phyloP scores from a whole-genome alignment of 2,888 invertebrate species.

The Blastobasis adustella region DNA sequence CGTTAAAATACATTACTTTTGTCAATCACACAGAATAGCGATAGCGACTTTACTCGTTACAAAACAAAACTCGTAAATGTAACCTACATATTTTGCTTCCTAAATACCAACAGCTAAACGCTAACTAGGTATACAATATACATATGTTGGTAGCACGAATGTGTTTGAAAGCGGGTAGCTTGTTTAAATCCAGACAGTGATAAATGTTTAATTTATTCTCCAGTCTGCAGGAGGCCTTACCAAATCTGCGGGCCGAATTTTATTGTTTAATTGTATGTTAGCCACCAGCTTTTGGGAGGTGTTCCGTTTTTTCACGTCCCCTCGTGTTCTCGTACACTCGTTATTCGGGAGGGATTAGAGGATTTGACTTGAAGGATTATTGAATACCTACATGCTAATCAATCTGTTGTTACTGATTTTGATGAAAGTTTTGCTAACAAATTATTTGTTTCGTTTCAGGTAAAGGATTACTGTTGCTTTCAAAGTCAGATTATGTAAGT shows the following conservation, averaged over 20 bases:
- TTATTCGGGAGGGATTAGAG: background rate
- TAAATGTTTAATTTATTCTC: constrained; percentile 64
- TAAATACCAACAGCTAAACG: too few relatives aligned
- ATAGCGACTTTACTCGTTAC: too few relatives aligned
- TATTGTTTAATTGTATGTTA: constrained; percentile 41
- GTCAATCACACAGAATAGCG: too few relatives aligned
- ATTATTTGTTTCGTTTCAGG: background rate
- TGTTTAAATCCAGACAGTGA: constrained; percentile 54
- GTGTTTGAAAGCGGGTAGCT: constrained; percentile 38
- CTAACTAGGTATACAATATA: too few relatives aligned
- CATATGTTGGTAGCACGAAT: constrained; percentile 1
- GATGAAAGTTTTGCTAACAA: too few relatives aligned
- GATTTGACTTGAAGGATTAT: background rate
- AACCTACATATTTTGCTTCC: too few relatives aligned
- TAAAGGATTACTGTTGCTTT: background rate
- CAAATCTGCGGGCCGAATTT: constrained; percentile 43
- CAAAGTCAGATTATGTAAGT: too few relatives aligned
- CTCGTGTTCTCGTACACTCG: background rate
- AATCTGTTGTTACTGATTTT: background rate
- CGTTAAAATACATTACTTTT: too few relatives aligned
- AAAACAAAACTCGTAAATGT: too few relatives aligned
- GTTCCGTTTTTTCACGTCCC: background rate
- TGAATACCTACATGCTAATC: background rate
- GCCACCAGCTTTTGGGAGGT: constrained; percentile 14
- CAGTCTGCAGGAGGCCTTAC: constrained; percentile 37